These are phyloP conservation scores for Pavo muticus DNA, from an alignment of 2,113 vertebrate genomes.

Conservation along the genomic window DNA sequence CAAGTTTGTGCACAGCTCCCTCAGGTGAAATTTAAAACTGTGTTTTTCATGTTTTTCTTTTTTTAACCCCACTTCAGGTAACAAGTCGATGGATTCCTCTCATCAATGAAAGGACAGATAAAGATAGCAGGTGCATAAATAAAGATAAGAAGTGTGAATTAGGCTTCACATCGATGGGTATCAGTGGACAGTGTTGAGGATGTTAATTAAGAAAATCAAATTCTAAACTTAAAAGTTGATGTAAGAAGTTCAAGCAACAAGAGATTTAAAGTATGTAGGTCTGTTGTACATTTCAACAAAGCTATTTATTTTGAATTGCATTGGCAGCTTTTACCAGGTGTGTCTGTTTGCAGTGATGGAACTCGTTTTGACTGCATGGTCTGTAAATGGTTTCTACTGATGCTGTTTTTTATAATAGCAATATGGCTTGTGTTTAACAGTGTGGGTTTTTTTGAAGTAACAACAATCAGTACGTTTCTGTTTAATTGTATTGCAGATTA, in stretches of 20 bases:
- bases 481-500: not conserved
- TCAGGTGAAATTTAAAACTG: not conserved
- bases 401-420: not conserved
- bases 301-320: constrained; percentile 24
- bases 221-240: constrained; percentile 55
- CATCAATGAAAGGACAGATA: constrained; percentile 97
- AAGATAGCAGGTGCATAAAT: constrained; percentile 93
- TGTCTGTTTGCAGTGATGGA: not conserved
- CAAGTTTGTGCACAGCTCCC: not conserved
- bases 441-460: not conserved
- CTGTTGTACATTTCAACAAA: constrained; percentile 19
- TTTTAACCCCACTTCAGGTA: constrained; percentile 81
- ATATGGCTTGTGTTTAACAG: not conserved
- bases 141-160: constrained; percentile 50
- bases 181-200: constrained; percentile 26
- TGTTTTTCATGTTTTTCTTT: constrained; percentile 3
- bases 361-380: not conserved
- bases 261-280: constrained; percentile 49
- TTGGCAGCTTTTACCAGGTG: constrained; percentile 24
- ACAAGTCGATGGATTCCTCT: constrained; percentile 99
- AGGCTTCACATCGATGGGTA: constrained; percentile 32
- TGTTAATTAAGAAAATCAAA: constrained; percentile 47
- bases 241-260: constrained; percentile 48
- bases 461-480: not conserved
- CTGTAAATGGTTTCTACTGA: not conserved